Evolutionary conservation across 2,888 invertebrate species (phyloP).

Genomic region (Adelognathus sp.): DNA sequence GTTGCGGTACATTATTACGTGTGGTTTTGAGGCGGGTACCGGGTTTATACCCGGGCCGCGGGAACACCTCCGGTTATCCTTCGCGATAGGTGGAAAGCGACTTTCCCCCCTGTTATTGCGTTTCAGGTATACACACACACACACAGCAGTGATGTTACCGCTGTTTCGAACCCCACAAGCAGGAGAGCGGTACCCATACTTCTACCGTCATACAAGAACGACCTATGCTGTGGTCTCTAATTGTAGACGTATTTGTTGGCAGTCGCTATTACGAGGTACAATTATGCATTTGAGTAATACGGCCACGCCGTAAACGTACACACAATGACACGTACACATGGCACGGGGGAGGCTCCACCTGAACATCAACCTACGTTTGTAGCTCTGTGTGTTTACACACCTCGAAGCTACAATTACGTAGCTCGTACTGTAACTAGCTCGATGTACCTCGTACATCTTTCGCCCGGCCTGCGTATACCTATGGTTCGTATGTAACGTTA

Average conservation of each 20-base stretch:
- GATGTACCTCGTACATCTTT: constrained; percentile 6
- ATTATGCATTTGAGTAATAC: constrained; percentile 72
- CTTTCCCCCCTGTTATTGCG: constrained; percentile 23
- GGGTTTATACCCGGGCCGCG: constrained; percentile 34
- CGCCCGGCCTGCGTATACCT: not conserved
- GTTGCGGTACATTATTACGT: constrained; percentile 71
- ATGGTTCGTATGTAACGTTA: constrained; percentile 6
- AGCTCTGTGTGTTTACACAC: constrained; percentile 58
- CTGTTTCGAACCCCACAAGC: constrained; percentile 22
- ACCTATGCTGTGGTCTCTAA: constrained; percentile 64
- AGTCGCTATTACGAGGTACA: constrained; percentile 67
- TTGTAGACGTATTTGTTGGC: constrained; percentile 73
- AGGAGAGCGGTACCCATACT: constrained; percentile 10
- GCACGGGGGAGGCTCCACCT: constrained; percentile 39
- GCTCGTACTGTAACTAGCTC: constrained; percentile 45
- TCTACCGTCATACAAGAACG: constrained; percentile 40
- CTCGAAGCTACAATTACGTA: constrained; percentile 57
- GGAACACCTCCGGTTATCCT: constrained; percentile 53
- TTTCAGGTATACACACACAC: too few relatives aligned
- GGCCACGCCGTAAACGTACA: too few relatives aligned
- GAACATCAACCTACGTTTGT: constrained; percentile 52
- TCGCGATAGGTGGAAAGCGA: constrained; percentile 18
- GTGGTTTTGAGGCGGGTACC: constrained; percentile 65
- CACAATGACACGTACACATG: constrained; percentile 23
- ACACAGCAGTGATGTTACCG: too few relatives aligned